phyloP scores from a whole-genome alignment of 2,113 vertebrate genomes.

The Rhea americana region DNA sequence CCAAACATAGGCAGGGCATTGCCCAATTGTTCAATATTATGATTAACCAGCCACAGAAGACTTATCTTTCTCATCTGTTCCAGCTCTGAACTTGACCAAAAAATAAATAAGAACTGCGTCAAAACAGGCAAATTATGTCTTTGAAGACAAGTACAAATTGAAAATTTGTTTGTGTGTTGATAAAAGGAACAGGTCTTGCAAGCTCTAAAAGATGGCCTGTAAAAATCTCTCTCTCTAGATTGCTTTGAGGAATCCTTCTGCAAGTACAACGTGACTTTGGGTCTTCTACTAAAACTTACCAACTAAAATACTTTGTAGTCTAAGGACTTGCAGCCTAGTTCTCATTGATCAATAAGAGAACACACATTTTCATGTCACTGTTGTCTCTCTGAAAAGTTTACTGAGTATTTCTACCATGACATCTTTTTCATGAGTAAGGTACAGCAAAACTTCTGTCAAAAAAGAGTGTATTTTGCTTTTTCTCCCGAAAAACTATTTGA shows the following conservation, averaged over 20 bases:
- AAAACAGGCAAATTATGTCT: neutral
- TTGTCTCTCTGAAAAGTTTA: neutral
- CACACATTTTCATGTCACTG: neutral
- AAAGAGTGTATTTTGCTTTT: neutral
- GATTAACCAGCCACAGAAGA: slow-evolving; percentile 25
- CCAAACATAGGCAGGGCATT: neutral
- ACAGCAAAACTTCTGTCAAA: neutral
- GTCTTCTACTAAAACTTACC: neutral
- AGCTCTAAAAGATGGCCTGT: neutral
- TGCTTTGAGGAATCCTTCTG: neutral
- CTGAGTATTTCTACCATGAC: neutral
- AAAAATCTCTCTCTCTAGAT: neutral
- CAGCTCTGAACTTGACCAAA: slow-evolving; percentile 36
- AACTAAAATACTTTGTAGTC: neutral
- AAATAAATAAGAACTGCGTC: slow-evolving; percentile 30
- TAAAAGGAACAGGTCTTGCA: neutral
- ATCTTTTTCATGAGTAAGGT: neutral
- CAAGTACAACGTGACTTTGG: neutral
- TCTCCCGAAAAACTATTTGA: neutral
- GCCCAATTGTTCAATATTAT: slow-evolving; percentile 31
- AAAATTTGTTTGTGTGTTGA: neutral
- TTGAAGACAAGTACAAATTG: neutral
- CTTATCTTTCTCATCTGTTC: neutral
- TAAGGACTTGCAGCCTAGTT: neutral
- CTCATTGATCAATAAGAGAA: neutral